phyloP scores from a whole-genome alignment of 2,113 vertebrate species.

The Tragelaphus buxtoni region DNA sequence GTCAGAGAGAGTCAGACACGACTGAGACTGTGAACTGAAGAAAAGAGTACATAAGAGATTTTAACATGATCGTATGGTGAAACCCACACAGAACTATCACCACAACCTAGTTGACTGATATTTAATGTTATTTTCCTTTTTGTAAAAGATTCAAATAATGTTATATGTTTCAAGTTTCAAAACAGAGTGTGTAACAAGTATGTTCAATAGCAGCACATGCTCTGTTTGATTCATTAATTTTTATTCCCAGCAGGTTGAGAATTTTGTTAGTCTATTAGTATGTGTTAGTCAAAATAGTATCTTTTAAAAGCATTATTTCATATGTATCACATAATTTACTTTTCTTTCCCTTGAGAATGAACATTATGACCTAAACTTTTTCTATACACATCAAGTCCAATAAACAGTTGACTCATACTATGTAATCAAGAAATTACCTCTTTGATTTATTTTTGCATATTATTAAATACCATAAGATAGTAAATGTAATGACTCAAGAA shows the following conservation, averaged over 20 bases:
- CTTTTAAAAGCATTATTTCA: not conserved
- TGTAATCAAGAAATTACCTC: not conserved
- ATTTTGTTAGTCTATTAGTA: not conserved
- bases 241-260: not conserved
- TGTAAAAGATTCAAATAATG: not conserved
- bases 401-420: not conserved
- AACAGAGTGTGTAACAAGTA: not conserved
- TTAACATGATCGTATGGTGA: not conserved
- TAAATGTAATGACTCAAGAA: not conserved
- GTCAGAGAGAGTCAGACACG: not conserved
- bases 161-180: not conserved
- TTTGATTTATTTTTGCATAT: not conserved
- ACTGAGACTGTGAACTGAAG: not conserved
- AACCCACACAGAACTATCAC: not conserved
- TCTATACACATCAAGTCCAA: not conserved
- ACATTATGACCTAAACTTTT: not conserved
- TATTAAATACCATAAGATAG: constrained; percentile 4
- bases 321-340: not conserved
- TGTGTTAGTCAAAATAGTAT: not conserved
- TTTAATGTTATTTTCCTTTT: not conserved
- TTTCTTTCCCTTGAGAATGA: not conserved
- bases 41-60: not conserved
- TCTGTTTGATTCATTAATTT: not conserved
- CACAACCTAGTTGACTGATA: not conserved
- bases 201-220: not conserved